These are phyloP conservation scores for Zelostemma sp. DNA, from an alignment of 1,140 invertebrate species.

Conservation along the genomic window DNA sequence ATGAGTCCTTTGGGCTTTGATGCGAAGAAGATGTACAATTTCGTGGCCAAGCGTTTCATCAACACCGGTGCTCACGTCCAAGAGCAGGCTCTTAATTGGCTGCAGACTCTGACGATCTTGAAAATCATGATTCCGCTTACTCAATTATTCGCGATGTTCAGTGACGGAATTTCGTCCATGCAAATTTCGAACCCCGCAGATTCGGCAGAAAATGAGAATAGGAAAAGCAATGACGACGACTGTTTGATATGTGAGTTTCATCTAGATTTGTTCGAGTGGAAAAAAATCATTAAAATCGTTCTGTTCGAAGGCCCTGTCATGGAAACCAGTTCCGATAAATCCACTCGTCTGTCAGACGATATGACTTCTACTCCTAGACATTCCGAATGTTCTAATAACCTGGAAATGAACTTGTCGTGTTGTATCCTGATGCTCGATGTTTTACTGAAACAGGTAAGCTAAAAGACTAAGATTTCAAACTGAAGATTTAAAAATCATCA, in stretches of 20 bases:
- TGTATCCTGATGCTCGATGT: conserved; percentile 98
- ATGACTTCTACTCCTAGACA: conserved; percentile 74
- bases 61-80: conserved; percentile 89
- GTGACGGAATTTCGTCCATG: conserved; percentile 82
- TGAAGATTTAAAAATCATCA: not conserved
- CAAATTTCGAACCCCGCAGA: conserved; percentile 69
- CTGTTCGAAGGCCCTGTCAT: conserved; percentile 72
- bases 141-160: conserved; percentile 90
- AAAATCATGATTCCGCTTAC: conserved; percentile 90
- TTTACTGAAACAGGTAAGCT: conserved; percentile 87
- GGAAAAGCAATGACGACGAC: conserved; percentile 56
- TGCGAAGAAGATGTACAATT: conserved; percentile 94
- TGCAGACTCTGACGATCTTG: conserved; percentile 91
- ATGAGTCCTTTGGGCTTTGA: conserved; percentile 96
- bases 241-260: conserved; percentile 73
- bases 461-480: not conserved
- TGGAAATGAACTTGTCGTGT: conserved; percentile 87
- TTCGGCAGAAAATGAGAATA: conserved; percentile 64
- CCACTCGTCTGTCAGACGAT: conserved; percentile 80
- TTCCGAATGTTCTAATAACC: conserved; percentile 75
- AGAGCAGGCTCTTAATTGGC: conserved; percentile 94
- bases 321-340: conserved; percentile 78
- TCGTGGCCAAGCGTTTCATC: conserved; percentile 89
- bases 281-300: conserved; percentile 1
- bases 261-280: not conserved